Base-by-base conservation (phyloP, 92 coral and sea anemone species). In the Epizoanthus stellaris region DNA sequence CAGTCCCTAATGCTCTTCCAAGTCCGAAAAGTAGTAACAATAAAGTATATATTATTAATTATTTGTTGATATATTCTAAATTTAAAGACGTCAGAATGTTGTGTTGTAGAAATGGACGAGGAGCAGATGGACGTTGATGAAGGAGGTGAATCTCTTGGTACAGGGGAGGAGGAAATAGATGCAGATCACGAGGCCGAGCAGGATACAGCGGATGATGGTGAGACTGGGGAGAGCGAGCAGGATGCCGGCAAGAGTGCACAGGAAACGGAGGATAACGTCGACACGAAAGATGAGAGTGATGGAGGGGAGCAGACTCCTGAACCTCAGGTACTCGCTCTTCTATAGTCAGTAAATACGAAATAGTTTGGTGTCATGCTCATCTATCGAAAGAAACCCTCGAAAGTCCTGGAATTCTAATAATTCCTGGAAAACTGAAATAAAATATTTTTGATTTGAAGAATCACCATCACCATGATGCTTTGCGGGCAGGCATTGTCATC, bases 281-380 rank as follows among this genome's bases (percentile, higher is more conserved):
- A 86, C 75, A 72, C 82, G 30, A 86, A 70, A 45, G 96, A 93
- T 4, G 93, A 88, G 38, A 67, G 63, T 20, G 85, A 82, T 14
- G 34, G 57, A 81, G 89, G 89, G 73, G 73, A 77, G 12, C 74
- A 75, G 42, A 56, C 13, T 38, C n/a, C 20, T 38, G 73, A 25
- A 43, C 73, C 85, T 23, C 73, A 82, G 67, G 93, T 90, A n/a
- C 49, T 49, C 14, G 14, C 56, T 12, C 56, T 49, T 49, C 2
- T 49, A 49, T 13, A 49, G 11, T 8, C 56, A 49, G 56, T 49
- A 49, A 5, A 30, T 30, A 30, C 34, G 1, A 30, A 30, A 49
- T 49, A 8, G 56, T 49, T 49, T 49, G 9, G 56, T 49, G 6
- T 49, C 56, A 49, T 49, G 14, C 56, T 49, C 56, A 49, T 0